A percentile compares a stretch with the other conserved stretches of the same genome.
Conservation (phyloP, 2,797 vertebrate species). For the Eleutherodactylus coqui region DNA sequence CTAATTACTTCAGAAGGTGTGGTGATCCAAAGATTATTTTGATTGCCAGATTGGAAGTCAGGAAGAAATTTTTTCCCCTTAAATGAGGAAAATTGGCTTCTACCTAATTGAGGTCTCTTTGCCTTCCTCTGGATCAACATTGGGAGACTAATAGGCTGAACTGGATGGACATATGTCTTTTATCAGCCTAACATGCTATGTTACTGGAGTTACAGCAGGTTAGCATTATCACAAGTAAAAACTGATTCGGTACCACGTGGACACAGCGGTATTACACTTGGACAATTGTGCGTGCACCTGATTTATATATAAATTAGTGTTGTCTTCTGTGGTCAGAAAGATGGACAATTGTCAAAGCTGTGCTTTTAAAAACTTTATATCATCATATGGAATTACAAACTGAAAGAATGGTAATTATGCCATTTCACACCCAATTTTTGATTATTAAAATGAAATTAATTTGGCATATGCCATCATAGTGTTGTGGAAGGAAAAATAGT, state of each 20-base stretch:
- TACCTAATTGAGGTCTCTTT: no score
- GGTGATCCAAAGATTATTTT: no score
- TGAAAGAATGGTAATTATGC: background rate
- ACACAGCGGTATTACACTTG: background rate
- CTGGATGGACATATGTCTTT: no score
- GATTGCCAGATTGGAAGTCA: no score
- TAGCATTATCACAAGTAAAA: background rate
- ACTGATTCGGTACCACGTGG: background rate
- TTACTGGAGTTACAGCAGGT: background rate
- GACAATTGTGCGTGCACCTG: background rate
- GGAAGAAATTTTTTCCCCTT: no score
- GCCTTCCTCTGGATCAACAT: no score
- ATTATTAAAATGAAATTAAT: background rate
- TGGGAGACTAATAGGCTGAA: no score
- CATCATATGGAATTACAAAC: background rate
- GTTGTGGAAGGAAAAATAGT: background rate
- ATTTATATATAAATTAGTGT: background rate
- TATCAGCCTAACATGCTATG: no score
- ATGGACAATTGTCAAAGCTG: background rate
- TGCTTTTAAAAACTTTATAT: background rate
- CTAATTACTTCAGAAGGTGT: no score
- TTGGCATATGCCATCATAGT: background rate
- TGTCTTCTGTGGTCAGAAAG: background rate
- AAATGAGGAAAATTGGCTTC: no score
- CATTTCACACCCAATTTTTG: background rate